Evolutionary conservation across 2,797 vertebrate species (phyloP).

Genomic region (Gouania willdenowi): DNA sequence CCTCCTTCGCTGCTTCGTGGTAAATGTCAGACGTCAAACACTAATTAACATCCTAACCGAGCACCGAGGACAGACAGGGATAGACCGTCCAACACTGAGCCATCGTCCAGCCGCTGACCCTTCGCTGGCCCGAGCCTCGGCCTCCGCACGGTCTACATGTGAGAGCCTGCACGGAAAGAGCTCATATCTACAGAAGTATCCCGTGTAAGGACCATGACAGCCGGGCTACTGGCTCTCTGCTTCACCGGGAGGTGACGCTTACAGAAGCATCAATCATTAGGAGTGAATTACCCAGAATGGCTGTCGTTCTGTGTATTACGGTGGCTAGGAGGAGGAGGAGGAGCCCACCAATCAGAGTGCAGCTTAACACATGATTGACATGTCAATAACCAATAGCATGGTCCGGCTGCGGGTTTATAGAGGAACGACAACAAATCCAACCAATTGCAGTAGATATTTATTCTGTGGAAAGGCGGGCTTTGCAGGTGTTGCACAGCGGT

Average conservation of each 20-base stretch:
- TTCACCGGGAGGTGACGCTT: conserved; percentile 9
- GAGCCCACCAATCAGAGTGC: conserved; percentile 45
- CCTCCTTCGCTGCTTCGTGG: conserved; percentile 23
- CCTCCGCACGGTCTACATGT: conserved; percentile 13
- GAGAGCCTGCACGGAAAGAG: not conserved
- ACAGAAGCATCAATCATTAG: conserved; percentile 36
- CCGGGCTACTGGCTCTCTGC: not conserved
- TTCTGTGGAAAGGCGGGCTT: conserved; percentile 49
- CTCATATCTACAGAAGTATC: not conserved
- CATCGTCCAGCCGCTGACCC: conserved; percentile 48
- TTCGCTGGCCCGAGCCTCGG: conserved; percentile 47
- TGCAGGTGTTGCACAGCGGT: conserved; percentile 53
- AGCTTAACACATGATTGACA: conserved; percentile 15
- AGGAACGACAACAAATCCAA: not conserved
- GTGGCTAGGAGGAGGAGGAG: conserved; percentile 18
- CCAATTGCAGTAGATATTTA: conserved; percentile 52
- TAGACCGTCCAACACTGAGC: conserved; percentile 40
- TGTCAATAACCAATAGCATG: conserved; percentile 18
- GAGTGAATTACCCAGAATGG: conserved; percentile 41
- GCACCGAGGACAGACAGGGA: conserved; percentile 27
- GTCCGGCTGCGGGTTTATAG: not conserved
- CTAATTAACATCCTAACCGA: conserved; percentile 51
- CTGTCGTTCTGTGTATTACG: conserved; percentile 18
- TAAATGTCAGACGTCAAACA: conserved; percentile 24
- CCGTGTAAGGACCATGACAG: conserved; percentile 15